Base-by-base conservation (phyloP, 2,113 vertebrate genomes). In the Climacteris rufus region DNA sequence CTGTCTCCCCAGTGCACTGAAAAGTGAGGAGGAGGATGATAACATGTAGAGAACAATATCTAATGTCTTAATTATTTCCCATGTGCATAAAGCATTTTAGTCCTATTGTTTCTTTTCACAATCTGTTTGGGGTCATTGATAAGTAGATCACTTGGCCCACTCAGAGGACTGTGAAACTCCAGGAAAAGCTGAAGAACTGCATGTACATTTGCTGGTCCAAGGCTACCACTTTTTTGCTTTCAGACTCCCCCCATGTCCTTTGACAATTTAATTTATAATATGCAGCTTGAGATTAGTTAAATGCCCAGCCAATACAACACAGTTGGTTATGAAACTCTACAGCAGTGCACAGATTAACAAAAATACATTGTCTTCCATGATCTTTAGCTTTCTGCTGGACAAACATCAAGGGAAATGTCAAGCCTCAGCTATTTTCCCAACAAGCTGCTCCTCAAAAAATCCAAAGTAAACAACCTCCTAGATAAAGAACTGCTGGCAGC, bases 21-120 rank as follows among this genome's bases (percentile, higher is more conserved):
- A 92, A 90, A 89, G 44, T 79, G 88, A 94, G 80, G 88, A 49
- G 77, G 69, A 87, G 44, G 76, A 49, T 77, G 54, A 81, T 71
- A 94, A 69, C 49, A 89, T 14, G 40, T 6, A 60, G 40, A 81
- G 77, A 93, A 79, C 21, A 87, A 39, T 63, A 89, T 84, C 84
- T 64, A 78, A 79, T 84, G 28, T 45, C 86, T 78, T 89, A 87
- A 89, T 90, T 83, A 84, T 90, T 96, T 95, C 70, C 56, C 23
- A 19, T 54, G 70, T 78, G 65, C 80, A 84, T 61, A 75, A 94
- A 93, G 16, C 28, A 39, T 87, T 90, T 92, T 56, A 80, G 42
- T 74, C 40, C 14, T 93, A 54, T 79, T 94, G 76, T 87, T 92
- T 82, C 71, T 94, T 82, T 57, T 72, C 83, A 75, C 79, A 82